Percentiles rank a stretch among this genome's conserved stretches.
Conservation (phyloP, 2,113 vertebrate species). For the Etheostoma spectabile region DNA sequence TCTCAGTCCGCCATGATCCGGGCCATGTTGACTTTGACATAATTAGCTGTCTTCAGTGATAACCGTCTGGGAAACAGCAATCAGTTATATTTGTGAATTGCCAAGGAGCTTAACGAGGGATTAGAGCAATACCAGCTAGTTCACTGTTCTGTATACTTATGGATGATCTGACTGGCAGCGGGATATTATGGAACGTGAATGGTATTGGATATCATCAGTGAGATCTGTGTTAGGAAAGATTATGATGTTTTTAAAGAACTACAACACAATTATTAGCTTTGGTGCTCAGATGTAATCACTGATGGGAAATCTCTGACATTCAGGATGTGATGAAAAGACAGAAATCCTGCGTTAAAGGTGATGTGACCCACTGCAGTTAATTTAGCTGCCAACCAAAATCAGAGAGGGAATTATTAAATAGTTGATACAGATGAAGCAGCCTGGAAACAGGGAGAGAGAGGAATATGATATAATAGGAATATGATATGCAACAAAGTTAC, state of each 20-base stretch:
- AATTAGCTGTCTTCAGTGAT: constrained; percentile 15
- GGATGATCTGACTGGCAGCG: not conserved
- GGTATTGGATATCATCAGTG: too few relatives aligned
- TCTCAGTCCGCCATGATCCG: not conserved
- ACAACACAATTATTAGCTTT: not conserved
- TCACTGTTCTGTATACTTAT: not conserved
- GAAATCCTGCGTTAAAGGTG: not conserved
- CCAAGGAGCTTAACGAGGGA: not conserved
- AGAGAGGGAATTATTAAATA: too few relatives aligned
- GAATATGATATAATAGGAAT: too few relatives aligned
- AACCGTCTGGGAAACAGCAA: constrained; percentile 32
- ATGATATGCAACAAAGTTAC: too few relatives aligned
- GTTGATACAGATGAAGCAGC: too few relatives aligned
- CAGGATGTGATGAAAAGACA: not conserved
- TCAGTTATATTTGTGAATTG: not conserved
- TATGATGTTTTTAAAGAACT: not conserved
- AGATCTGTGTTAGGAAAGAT: not conserved
- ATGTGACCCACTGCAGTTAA: not conserved
- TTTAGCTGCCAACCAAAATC: not conserved
- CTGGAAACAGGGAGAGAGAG: too few relatives aligned
- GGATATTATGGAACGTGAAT: not conserved
- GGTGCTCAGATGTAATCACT: not conserved
- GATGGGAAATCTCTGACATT: not conserved
- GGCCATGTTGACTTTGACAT: not conserved
- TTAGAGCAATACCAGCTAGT: not conserved